Evolutionary conservation across 2,797 vertebrate species (phyloP), one percentile per base, ranked within the genome.

Genomic region (Hypotaenidia philippensis): DNA sequence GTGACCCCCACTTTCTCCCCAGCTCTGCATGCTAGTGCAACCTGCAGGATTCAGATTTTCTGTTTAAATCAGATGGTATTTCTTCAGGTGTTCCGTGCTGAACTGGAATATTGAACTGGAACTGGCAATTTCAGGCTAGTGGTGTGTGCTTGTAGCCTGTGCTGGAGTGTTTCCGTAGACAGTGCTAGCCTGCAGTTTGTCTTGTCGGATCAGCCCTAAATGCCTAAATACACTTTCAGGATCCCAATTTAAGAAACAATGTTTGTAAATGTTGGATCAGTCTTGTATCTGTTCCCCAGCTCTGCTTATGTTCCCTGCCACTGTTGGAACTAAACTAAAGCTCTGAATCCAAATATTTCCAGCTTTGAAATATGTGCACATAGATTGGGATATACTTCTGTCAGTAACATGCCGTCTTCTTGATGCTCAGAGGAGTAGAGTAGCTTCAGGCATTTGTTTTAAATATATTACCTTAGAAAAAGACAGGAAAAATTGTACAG

Each of bases 391-490:
- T 57, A 14, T 66, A 45, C 22, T 90, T 78, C 50, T 71, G 2
- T 70, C 64, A 74, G 47, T 64, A 72, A 60, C 75, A 14, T 27
- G 21, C 47, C 1, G 0, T 74, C 45, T 61, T 74, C 34, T 44
- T 74, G 40, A 49, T 64, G 32, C 41, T 78, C 40, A 31, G 13
- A 11, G 25, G 25, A 60, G 49, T 14, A 36, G 63, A 57, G 52
- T 45, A 61, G 49, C 57, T 53, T 52, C 29, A 66, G 61, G 29
- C 32, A 21, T 79, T 94, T 72, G 26, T 85, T 89, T 93, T 34
- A 72, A 78, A 92, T 75, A n/a, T 55, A 41, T 79, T 90, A 56
- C 66, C 52, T 76, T 79, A 41, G 44, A 88, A 94, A 93, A 40
- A 78, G 32, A 50, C 13, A 57, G 21, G 29, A 50, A 91, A 87